Percentiles rank a stretch among this genome's conserved stretches.
phyloP scores from a whole-genome alignment of 2,113 vertebrate genomes.

The Galemys pyrenaicus region DNA sequence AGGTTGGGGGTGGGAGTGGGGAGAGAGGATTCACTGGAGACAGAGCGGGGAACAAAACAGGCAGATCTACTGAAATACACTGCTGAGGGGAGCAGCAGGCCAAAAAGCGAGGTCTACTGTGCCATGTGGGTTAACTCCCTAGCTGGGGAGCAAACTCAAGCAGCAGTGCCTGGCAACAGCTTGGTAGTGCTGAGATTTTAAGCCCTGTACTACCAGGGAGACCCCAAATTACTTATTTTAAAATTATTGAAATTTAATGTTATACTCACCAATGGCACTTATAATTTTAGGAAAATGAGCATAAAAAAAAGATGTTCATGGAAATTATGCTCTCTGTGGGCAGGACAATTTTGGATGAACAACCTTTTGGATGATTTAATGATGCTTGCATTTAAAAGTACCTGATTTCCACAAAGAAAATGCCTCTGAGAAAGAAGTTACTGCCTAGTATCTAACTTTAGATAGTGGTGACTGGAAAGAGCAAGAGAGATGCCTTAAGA shows the following conservation, averaged over 20 bases:
- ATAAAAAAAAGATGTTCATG: neutral
- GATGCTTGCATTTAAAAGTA: neutral
- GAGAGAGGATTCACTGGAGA: no score
- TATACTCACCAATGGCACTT: neutral
- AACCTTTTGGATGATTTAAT: neutral
- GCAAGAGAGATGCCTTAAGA: neutral
- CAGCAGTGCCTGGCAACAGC: no score
- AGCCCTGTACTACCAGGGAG: no score
- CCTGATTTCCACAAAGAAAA: neutral
- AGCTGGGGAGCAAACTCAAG: no score
- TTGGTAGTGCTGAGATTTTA: no score
- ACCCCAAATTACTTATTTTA: conserved; percentile 24
- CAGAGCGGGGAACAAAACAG: no score
- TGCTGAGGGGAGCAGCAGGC: no score
- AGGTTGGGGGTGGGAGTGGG: no score
- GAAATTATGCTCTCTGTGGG: neutral
- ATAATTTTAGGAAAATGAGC: neutral
- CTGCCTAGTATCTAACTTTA: neutral
- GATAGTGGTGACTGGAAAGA: neutral
- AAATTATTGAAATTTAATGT: neutral
- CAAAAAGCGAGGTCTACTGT: no score
- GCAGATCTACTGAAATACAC: no score
- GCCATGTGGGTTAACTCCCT: no score
- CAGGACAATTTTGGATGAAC: neutral
- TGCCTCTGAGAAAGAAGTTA: neutral